These are phyloP conservation scores for Pelodytes ibericus DNA, from an alignment of 2,797 vertebrate species.

Conservation along the genomic window DNA sequence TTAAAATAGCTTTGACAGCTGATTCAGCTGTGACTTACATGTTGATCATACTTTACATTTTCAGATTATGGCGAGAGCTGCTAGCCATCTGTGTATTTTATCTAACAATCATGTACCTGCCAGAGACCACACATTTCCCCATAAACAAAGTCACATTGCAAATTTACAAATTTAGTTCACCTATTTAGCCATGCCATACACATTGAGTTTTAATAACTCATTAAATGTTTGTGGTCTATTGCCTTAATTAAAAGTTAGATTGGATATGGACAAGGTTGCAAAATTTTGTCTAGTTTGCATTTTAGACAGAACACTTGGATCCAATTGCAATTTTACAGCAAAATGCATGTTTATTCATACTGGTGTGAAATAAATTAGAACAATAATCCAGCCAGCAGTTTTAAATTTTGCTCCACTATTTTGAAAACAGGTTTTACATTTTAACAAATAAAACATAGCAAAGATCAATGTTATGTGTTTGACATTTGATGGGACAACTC, in stretches of 20 bases:
- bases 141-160: neutral
- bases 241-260: neutral
- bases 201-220: neutral
- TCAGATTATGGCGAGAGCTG: slow-evolving; percentile 15
- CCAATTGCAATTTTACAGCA: neutral
- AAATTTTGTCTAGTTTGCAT: neutral
- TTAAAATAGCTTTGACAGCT: slow-evolving; percentile 50
- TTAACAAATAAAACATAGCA: no score
- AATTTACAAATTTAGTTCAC: neutral
- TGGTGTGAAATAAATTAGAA: no score
- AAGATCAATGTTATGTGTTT: no score
- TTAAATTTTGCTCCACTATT: no score
- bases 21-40: slow-evolving; percentile 28
- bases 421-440: no score
- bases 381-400: no score
- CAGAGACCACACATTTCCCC: slow-evolving; percentile 12
- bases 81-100: slow-evolving; percentile 30
- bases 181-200: neutral
- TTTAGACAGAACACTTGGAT: neutral
- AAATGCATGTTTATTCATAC: no score
- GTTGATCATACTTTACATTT: slow-evolving; percentile 13
- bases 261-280: neutral
- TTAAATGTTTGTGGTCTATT: neutral
- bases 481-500: no score
- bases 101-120: slow-evolving; percentile 10